Conservation (phyloP, 2,797 vertebrate species). For the Pipistrellus pipistrellus region DNA sequence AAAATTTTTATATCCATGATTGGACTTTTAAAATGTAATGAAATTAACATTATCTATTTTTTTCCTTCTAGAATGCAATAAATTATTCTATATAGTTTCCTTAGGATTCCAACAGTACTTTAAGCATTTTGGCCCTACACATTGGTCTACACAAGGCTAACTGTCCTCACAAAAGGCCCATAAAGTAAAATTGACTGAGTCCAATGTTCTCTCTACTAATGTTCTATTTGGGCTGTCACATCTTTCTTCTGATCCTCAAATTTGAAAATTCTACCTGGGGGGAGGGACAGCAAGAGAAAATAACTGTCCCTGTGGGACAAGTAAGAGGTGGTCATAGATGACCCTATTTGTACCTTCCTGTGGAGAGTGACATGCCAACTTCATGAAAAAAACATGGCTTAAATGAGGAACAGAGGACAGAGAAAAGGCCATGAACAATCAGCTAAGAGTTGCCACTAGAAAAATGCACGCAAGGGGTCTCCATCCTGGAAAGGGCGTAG, state of each 20-base stretch:
- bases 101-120: not conserved
- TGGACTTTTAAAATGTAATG: slow-evolving; percentile 45
- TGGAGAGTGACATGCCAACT: not conserved
- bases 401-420: not conserved
- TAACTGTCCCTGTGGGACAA: not conserved
- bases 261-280: not conserved
- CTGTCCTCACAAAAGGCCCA: not conserved
- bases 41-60: not conserved
- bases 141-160: not conserved
- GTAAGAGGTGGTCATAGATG: not conserved
- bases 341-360: not conserved
- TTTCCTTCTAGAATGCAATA: not conserved
- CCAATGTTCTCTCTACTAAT: not conserved
- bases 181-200: not conserved
- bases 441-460: not conserved
- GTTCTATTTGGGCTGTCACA: too few species aligned
- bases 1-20: slow-evolving; percentile 19
- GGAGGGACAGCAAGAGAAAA: not conserved
- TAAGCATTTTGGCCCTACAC: not conserved
- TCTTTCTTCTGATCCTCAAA: not conserved
- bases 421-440: not conserved
- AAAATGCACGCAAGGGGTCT: not conserved
- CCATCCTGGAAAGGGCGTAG: not conserved
- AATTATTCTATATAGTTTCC: not conserved
- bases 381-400: not conserved